A percentile compares a stretch with the other conserved stretches of the same genome.
Conservation (phyloP, 2,888 invertebrate genomes). For the Poecilobothrus nobilitatus region DNA sequence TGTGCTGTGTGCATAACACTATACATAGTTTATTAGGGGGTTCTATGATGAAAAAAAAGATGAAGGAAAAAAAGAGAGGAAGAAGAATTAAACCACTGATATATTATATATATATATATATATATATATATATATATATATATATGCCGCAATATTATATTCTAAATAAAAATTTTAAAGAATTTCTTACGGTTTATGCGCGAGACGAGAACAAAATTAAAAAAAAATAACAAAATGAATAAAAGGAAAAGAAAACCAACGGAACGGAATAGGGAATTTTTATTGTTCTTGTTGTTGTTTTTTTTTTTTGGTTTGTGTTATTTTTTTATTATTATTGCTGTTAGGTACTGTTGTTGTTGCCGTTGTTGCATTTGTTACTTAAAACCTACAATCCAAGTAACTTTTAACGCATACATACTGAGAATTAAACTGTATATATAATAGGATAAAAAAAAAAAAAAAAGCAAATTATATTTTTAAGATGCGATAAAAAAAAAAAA, state of each 20-base stretch:
- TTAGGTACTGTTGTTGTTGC: not conserved
- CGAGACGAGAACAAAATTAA: not conserved
- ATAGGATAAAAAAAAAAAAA: not conserved
- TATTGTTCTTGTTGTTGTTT: not conserved
- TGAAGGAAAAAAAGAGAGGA: too few relatives aligned
- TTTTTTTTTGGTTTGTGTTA: not conserved
- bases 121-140: too few relatives aligned
- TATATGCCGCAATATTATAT: not conserved
- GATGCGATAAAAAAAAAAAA: not conserved
- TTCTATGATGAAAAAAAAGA: not conserved
- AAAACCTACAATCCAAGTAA: slow-evolving; percentile 2
- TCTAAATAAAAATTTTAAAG: not conserved
- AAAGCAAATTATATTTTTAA: too few relatives aligned
- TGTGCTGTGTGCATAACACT: not conserved
- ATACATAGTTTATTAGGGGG: not conserved
- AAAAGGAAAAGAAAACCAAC: not conserved
- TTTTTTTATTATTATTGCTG: too few relatives aligned
- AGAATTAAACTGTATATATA: not conserved
- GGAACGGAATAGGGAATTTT: not conserved
- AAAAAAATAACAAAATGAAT: too few relatives aligned
- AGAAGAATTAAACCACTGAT: too few relatives aligned
- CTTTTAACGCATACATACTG: slow-evolving; percentile 2
- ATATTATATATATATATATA: too few relatives aligned
- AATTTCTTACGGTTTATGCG: slow-evolving; percentile 1
- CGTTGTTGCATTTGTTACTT: not conserved